A percentile compares a stretch with the other conserved stretches of the same genome.
These are phyloP conservation scores for Etia nguti DNA, from an alignment of 2,113 vertebrate genomes.

Conservation along the genomic window DNA sequence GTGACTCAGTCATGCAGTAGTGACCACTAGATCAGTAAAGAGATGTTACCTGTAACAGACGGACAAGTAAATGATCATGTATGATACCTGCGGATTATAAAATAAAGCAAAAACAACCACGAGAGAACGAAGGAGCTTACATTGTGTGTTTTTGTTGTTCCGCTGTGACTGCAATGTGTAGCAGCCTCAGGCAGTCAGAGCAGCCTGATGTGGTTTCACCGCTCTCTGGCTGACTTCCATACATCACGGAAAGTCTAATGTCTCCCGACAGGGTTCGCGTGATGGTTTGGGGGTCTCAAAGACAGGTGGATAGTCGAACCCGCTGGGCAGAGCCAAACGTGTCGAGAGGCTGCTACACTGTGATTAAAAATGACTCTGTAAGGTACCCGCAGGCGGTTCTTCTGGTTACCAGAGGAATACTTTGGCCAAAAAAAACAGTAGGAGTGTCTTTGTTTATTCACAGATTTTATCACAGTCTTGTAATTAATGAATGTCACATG, in stretches of 20 bases:
- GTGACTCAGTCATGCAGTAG: not conserved
- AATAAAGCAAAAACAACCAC: not conserved
- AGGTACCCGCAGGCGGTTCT: not conserved
- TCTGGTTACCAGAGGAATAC: not conserved
- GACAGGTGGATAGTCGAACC: conserved; percentile 32
- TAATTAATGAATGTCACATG: not conserved
- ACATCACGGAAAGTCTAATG: conserved; percentile 25
- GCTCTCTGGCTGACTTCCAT: conserved; percentile 21
- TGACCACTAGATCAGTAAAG: not conserved
- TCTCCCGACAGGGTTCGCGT: conserved; percentile 16
- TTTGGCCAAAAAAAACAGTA: not conserved
- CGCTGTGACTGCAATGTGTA: not conserved
- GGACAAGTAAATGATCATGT: not conserved
- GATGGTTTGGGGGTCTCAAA: conserved; percentile 18
- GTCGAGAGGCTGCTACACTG: conserved; percentile 9
- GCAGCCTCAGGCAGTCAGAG: conserved; percentile 22
- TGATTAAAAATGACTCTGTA: conserved; percentile 24
- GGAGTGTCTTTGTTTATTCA: not conserved
- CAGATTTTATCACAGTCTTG: not conserved
- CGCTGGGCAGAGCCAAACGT: not conserved
- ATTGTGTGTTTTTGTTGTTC: not conserved
- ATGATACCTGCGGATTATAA: not conserved
- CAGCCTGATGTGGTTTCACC: not conserved
- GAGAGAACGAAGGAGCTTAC: not conserved
- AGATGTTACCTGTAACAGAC: not conserved